Conservation (phyloP, 2,797 vertebrate genomes). For the Ciconia nigra region DNA sequence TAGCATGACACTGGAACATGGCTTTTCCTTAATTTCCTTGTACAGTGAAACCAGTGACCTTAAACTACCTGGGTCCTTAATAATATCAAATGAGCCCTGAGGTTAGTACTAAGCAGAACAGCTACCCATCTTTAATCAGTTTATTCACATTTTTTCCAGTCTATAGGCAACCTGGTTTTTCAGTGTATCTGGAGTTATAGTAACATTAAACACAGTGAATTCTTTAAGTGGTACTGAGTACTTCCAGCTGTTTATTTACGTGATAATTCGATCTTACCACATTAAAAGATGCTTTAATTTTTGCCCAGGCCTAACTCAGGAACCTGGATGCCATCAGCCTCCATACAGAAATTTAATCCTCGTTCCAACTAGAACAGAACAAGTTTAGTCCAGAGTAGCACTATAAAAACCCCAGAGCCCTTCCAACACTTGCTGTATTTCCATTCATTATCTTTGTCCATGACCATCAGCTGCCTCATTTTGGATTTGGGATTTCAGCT, state of each 20-base stretch:
- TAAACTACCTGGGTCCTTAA: not conserved
- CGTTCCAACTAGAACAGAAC: not conserved
- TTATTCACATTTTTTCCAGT: not conserved
- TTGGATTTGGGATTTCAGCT: not conserved
- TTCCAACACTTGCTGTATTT: not conserved
- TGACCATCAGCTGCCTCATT: no score
- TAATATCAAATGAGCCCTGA: rapidly evolving
- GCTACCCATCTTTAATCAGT: not conserved
- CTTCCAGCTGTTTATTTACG: not conserved
- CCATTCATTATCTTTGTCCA: no score
- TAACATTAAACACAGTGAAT: not conserved
- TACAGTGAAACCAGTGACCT: not conserved
- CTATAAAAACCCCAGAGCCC: not conserved
- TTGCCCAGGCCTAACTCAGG: not conserved
- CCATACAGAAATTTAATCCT: not conserved
- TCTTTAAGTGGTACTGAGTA: not conserved
- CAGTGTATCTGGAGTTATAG: not conserved
- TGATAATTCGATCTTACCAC: not conserved
- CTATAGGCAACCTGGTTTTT: not conserved
- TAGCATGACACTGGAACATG: rapidly evolving
- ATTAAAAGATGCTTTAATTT: not conserved
- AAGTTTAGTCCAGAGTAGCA: not conserved
- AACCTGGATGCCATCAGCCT: not conserved
- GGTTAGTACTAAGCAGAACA: not conserved
- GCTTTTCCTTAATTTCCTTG: not conserved